Evolutionary conservation across 1,140 invertebrate species (phyloP), one percentile per base, ranked within the genome.

Genomic region (Zaprionus kolodkinae): DNA sequence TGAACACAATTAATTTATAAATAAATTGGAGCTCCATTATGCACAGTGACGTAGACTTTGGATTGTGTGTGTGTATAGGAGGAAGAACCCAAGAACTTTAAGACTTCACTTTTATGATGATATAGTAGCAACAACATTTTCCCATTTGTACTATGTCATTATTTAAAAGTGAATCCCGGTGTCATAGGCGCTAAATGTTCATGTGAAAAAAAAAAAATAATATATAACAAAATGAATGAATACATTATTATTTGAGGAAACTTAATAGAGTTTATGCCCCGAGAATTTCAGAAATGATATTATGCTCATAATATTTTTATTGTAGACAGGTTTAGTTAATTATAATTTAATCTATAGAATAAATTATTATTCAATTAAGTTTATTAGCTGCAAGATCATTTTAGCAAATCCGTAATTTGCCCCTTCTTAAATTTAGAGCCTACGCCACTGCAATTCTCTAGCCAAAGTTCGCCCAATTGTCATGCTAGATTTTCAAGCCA

Each of bases 1-100:
- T 74, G 33, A 59, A 74, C 36, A 65, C 38, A 61, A 79, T 76
- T 67, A 72, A 81, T 13, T 70, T 79, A 78, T 68, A 66, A 72
- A 72, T 75, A 70, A 81, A 79, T 76, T 85, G 61, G 62, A 78
- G 78, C 69, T 56, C 30, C 4, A 30, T 30, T 30, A 30, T 30
- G 27, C 33, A 50, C 71, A 86, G 66, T 15, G 59, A 59, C 52
- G 45, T 81, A 65, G 69, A 79, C 21, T 63, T 70, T 75, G 57
- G 33, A 25, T 33, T 6, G n/a, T 17, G 45, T 17, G 17, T 25
- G 52, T 21, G 17, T 25, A 27, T 21, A 21, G 21, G 21, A 21
- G 27, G 52, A 13, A 9, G 15, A 50, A 50, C 45, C 21, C 21
- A 12, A 50, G 17, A 50, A 40, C 36, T 25, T 13, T n/a, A n/a